Evolutionary conservation across 2,797 vertebrate genomes (phyloP).

Genomic region (Ctenopoma multispine): DNA sequence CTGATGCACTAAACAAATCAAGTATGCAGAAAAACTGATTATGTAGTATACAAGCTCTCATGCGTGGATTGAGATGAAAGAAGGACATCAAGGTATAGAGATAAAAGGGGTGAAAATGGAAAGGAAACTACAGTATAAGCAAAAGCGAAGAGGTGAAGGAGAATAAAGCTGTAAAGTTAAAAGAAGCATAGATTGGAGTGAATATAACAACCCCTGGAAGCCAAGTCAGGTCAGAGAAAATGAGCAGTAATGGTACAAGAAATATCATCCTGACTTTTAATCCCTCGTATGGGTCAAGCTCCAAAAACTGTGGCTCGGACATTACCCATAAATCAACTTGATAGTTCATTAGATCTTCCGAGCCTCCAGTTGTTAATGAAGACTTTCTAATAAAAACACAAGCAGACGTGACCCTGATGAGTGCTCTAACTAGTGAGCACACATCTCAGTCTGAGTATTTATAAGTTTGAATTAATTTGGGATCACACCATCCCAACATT

Average conservation of each 20-base stretch:
- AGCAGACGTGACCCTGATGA: neutral
- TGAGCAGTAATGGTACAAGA: neutral
- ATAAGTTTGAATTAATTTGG: conserved; percentile 33
- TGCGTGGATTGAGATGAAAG: conserved; percentile 23
- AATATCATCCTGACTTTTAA: neutral
- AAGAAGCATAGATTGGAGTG: neutral
- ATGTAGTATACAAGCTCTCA: neutral
- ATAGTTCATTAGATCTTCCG: neutral
- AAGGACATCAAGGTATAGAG: neutral
- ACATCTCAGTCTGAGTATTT: conserved; percentile 25
- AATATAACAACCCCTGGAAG: neutral
- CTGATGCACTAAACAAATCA: conserved; percentile 17
- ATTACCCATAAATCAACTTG: neutral
- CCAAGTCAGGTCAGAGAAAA: neutral
- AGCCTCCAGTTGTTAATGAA: neutral
- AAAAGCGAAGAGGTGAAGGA: neutral
- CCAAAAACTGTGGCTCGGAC: neutral
- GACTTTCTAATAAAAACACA: neutral
- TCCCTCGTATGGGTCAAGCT: neutral
- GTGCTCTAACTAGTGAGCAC: neutral
- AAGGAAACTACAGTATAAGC: neutral
- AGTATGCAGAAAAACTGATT: neutral
- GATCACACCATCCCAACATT: neutral
- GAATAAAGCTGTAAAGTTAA: conserved; percentile 1
- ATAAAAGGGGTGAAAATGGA: conserved; percentile 10